phyloP scores from a whole-genome alignment of 2,113 vertebrate species.

The Coracopsis vasa region DNA sequence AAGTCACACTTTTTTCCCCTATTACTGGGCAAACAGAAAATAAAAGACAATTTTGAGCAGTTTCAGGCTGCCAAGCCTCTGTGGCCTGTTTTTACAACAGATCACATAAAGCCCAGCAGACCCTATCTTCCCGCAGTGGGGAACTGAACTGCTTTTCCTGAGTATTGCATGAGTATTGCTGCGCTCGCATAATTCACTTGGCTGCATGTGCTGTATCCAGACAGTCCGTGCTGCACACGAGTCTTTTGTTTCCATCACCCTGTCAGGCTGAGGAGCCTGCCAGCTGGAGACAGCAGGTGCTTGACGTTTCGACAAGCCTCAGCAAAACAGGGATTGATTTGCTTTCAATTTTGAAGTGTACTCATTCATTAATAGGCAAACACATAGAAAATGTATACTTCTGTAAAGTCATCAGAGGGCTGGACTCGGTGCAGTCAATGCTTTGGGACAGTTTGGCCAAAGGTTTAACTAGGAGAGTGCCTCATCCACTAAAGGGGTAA shows the following conservation, averaged over 20 bases:
- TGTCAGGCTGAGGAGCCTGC: neutral
- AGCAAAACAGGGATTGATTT: neutral
- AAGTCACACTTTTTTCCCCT: neutral
- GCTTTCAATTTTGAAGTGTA: neutral
- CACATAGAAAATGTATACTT: accelerated
- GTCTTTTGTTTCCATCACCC: neutral
- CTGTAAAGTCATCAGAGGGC: neutral
- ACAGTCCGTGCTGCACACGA: neutral
- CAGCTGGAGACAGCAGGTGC: constrained; percentile 2
- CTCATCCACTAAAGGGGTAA: neutral
- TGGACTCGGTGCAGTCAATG: neutral
- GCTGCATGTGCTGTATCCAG: neutral
- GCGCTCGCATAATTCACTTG: too few species aligned
- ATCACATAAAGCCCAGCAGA: neutral
- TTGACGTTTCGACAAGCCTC: neutral
- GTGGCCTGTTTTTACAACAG: neutral
- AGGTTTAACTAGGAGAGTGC: neutral
- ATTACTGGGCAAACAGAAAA: neutral
- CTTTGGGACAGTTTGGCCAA: neutral
- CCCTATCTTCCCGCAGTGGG: accelerated
- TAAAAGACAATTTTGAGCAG: neutral
- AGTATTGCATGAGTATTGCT: accelerated
- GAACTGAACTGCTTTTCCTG: neutral
- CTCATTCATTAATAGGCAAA: neutral
- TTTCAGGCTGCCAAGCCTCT: neutral